phyloP scores from a whole-genome alignment of 2,797 vertebrate species.

The Chiloscyllium punctatum region DNA sequence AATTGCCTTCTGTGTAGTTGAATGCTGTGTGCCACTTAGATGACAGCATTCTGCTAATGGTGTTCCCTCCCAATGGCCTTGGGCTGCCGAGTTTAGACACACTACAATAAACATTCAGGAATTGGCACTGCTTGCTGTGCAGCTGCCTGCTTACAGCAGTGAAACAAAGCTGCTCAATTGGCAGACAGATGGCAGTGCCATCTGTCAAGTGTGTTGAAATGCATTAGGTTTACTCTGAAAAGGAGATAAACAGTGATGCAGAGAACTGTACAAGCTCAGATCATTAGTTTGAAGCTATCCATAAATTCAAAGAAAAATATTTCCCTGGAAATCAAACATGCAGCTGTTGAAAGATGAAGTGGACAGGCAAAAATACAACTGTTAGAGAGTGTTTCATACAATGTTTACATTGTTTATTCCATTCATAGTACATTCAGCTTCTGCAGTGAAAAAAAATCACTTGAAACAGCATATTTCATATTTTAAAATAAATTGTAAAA shows the following conservation, averaged over 20 bases:
- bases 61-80: not conserved
- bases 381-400: not conserved
- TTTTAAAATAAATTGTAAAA: not conserved
- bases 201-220: slow-evolving; percentile 25
- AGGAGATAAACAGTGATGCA: not conserved
- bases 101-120: slow-evolving; percentile 15
- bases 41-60: not conserved
- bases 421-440: not conserved
- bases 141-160: slow-evolving; percentile 20
- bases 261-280: not conserved
- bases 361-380: not conserved
- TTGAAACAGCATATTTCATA: not conserved
- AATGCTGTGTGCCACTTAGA: not conserved
- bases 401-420: not conserved
- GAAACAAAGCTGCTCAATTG: slow-evolving; percentile 7
- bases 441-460: not conserved
- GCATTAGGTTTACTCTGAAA: not conserved
- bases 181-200: slow-evolving; percentile 37
- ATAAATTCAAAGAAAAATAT: not conserved
- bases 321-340: not conserved
- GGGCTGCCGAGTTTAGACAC: not conserved
- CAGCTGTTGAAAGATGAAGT: not conserved
- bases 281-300: not conserved
- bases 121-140: not conserved
- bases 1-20: slow-evolving; percentile 22